phyloP scores from a whole-genome alignment of 1,140 invertebrate species.

The Rhysida immarginata region DNA sequence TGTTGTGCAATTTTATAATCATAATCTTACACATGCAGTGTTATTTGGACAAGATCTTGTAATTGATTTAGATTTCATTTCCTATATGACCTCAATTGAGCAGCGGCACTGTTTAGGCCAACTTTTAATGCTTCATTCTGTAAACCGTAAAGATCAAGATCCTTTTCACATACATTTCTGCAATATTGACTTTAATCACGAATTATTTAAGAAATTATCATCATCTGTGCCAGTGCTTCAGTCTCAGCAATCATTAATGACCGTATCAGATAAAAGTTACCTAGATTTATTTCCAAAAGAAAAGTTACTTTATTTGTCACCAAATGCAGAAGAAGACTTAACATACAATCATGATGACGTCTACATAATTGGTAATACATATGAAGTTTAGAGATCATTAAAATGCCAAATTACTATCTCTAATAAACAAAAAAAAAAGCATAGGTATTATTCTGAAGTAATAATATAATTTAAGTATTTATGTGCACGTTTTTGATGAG shows the following conservation, averaged over 20 bases:
- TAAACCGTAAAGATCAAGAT: not conserved
- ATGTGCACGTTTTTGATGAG: no score
- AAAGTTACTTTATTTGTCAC: slow-evolving; percentile 70
- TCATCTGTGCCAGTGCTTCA: not conserved
- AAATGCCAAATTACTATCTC: no score
- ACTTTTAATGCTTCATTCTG: not conserved
- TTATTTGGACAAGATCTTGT: not conserved
- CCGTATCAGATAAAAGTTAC: slow-evolving; percentile 51
- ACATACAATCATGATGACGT: slow-evolving; percentile 40
- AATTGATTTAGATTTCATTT: not conserved
- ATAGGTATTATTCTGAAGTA: no score
- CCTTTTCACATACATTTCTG: slow-evolving; percentile 1
- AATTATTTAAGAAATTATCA: not conserved
- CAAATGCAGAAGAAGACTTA: slow-evolving; percentile 53
- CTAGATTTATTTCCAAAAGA: slow-evolving; percentile 64
- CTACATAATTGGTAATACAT: slow-evolving; percentile 8
- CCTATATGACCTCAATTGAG: not conserved
- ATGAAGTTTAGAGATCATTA: no score
- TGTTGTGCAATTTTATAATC: not conserved
- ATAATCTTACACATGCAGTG: not conserved
- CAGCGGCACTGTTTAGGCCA: not conserved
- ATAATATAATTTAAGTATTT: no score
- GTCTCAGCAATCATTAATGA: not conserved
- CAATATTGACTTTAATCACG: not conserved
- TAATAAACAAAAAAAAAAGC: no score